Conservation (phyloP, 2,113 vertebrate genomes). For the Brevimyrus niger region DNA sequence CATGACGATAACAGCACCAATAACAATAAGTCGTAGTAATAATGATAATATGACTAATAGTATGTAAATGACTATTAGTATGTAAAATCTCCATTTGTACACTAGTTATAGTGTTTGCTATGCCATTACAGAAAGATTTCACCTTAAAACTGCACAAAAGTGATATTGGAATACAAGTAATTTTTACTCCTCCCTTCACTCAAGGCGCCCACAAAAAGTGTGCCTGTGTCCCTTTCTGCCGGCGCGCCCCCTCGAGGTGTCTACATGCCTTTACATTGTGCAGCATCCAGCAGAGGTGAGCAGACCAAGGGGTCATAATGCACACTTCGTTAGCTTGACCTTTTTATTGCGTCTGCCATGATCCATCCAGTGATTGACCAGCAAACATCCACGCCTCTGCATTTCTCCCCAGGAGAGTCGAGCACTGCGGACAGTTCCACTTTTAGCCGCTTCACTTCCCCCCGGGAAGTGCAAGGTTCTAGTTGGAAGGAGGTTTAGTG, state of each 20-base stretch:
- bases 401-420: constrained; percentile 73
- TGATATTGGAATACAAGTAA: background rate
- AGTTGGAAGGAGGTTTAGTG: constrained; percentile 81
- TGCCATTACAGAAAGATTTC: background rate
- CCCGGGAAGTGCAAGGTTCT: constrained; percentile 81
- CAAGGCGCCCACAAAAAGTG: constrained; percentile 88
- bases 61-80: background rate
- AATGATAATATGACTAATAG: background rate
- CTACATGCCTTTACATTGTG: constrained; percentile 84
- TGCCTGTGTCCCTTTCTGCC: constrained; percentile 94
- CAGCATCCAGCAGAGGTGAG: constrained; percentile 97
- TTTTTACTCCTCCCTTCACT: constrained; percentile 30
- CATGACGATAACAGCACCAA: background rate
- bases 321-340: background rate
- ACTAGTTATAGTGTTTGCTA: background rate
- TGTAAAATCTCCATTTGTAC: background rate
- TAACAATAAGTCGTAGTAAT: background rate
- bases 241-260: constrained; percentile 71
- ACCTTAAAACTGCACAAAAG: background rate
- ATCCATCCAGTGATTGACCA: background rate
- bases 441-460: constrained; percentile 86
- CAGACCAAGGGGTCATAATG: constrained; percentile 17
- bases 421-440: constrained; percentile 85
- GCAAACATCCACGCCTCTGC: background rate
- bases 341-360: background rate